Percentiles rank a stretch among this genome's conserved stretches.
Evolutionary conservation across 2,888 invertebrate species (phyloP).

Genomic region (Halictus ligatus): DNA sequence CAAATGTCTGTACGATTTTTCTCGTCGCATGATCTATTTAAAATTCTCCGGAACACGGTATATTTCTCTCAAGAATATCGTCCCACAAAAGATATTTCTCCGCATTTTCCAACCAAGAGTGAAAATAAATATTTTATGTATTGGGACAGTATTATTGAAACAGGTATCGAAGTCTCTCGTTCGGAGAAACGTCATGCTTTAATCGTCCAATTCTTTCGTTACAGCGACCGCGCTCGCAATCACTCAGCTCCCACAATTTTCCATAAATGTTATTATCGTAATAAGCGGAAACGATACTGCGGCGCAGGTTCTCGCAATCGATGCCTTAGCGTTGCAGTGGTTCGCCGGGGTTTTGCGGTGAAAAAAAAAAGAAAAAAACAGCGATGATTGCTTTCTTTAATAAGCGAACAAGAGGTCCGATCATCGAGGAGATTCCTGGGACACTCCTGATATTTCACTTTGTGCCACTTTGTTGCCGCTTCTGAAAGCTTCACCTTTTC

Average conservation of each 20-base stretch:
- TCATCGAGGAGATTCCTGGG: conserved; percentile 40
- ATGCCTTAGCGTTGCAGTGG: background rate
- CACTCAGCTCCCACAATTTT: conserved; percentile 31
- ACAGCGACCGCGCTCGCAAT: conserved; percentile 11
- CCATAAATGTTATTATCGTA: conserved; percentile 38
- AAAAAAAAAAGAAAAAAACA: background rate
- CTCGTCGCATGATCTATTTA: too few species aligned
- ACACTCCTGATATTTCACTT: conserved; percentile 45
- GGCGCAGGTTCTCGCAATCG: conserved; percentile 26
- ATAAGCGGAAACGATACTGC: conserved; percentile 38
- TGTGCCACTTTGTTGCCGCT: conserved; percentile 31
- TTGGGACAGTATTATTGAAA: too few species aligned
- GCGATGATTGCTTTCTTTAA: conserved; percentile 37
- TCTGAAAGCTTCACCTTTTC: conserved; percentile 49
- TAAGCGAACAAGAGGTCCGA: conserved; percentile 32
- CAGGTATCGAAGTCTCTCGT: background rate
- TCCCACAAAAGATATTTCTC: background rate
- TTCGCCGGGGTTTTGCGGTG: conserved; percentile 6
- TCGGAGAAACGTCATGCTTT: background rate
- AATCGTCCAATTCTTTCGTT: conserved; percentile 24
- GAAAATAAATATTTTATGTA: background rate
- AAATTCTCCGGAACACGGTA: too few species aligned
- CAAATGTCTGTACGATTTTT: background rate
- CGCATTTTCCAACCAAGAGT: background rate
- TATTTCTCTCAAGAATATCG: too few species aligned